A percentile compares a stretch with the other conserved stretches of the same genome.
Conservation (phyloP, 1,140 invertebrate genomes). For the Theocolax elegans region DNA sequence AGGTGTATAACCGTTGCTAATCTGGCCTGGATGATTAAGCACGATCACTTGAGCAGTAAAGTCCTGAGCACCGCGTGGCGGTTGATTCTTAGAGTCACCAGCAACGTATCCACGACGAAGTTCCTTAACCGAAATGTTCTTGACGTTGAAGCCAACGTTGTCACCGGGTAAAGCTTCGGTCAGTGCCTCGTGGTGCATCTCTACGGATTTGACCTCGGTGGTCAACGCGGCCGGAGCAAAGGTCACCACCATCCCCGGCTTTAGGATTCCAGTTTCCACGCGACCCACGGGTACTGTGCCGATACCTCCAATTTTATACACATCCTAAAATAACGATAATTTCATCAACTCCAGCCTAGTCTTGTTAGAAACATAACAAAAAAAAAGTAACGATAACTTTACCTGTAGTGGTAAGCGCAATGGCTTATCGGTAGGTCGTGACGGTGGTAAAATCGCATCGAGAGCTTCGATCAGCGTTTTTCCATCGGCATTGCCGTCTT, state of each 20-base stretch:
- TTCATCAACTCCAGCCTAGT: too few relatives aligned
- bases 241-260: conserved; percentile 97
- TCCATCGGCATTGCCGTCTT: conserved; percentile 88
- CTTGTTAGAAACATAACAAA: neutral
- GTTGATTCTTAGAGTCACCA: conserved; percentile 95
- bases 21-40: conserved; percentile 97
- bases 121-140: conserved; percentile 99
- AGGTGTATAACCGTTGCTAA: conserved; percentile 96
- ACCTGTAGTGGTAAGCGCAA: conserved; percentile 91
- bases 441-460: conserved; percentile 94
- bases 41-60: conserved; percentile 96
- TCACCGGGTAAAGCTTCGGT: conserved; percentile 94
- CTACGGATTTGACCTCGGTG: conserved; percentile 99
- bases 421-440: conserved; percentile 94
- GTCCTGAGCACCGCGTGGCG: conserved; percentile 89
- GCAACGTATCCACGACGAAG: conserved; percentile 96
- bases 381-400: conserved; percentile 41
- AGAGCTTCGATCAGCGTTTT: conserved; percentile 93
- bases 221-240: conserved; percentile 94
- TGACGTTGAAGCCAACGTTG: conserved; percentile 99
- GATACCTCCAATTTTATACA: conserved; percentile 99
- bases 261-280: conserved; percentile 95
- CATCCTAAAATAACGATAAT: conserved; percentile 70
- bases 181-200: conserved; percentile 98
- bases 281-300: conserved; percentile 97